Percentiles rank a stretch among this genome's conserved stretches.
phyloP scores from a whole-genome alignment of 2,113 vertebrate species.

The Takifugu flavidus region DNA sequence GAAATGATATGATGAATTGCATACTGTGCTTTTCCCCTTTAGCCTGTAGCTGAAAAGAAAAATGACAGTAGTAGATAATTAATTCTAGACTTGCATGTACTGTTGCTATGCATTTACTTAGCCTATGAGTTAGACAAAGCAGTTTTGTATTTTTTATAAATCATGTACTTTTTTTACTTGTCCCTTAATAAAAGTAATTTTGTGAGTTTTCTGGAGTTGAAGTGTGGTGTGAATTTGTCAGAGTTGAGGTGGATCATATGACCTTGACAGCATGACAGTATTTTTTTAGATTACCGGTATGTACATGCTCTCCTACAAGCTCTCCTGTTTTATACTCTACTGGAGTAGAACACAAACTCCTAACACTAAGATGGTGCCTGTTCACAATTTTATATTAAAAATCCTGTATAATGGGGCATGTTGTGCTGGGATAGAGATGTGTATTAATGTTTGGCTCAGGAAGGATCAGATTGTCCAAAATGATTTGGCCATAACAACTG shows the following conservation, averaged over 20 bases:
- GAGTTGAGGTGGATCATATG: not conserved
- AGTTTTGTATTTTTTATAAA: conserved; percentile 76
- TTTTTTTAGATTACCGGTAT: no score
- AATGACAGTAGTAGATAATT: conserved; percentile 45
- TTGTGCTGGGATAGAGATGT: no score
- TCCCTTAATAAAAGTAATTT: conserved; percentile 75
- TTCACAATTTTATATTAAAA: no score
- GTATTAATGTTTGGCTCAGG: no score
- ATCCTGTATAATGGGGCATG: no score
- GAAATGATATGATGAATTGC: conserved; percentile 51
- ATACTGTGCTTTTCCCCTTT: conserved; percentile 57
- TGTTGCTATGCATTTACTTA: conserved; percentile 72
- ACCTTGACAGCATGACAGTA: not conserved
- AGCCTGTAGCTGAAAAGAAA: conserved; percentile 53
- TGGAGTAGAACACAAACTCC: no score
- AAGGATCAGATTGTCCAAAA: no score
- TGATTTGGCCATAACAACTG: no score
- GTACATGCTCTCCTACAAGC: no score
- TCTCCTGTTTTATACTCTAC: no score
- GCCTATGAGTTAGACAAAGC: conserved; percentile 67
- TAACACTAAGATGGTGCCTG: no score
- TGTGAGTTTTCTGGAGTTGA: conserved; percentile 59
- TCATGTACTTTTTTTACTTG: conserved; percentile 74
- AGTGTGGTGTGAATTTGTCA: conserved; percentile 7
- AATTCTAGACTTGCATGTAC: conserved; percentile 71